These are phyloP conservation scores for Stenodema calcarata DNA, from an alignment of 2,888 invertebrate species.

Conservation along the genomic window DNA sequence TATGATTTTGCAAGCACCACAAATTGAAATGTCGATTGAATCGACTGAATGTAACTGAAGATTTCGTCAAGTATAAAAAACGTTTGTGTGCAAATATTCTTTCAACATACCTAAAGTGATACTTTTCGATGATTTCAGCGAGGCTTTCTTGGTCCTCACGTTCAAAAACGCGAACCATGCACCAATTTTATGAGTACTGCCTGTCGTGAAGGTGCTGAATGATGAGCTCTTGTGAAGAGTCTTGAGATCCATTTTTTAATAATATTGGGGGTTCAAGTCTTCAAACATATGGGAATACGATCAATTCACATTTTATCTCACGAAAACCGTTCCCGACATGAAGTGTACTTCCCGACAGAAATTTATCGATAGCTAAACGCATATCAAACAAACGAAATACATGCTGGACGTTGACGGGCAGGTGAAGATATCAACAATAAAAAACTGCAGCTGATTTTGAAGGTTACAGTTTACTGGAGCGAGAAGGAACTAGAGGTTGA, in stretches of 20 bases:
- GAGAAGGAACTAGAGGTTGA: background rate
- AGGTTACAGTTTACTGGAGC: background rate
- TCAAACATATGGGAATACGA: background rate
- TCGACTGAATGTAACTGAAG: too few species aligned
- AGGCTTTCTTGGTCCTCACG: constrained; percentile 60
- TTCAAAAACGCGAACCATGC: constrained; percentile 62
- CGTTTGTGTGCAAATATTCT: background rate
- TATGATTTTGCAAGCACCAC: too few species aligned
- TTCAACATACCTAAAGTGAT: constrained; percentile 60
- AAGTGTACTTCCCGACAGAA: background rate
- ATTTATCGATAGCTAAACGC: background rate
- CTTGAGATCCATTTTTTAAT: constrained; percentile 60
- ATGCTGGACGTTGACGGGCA: constrained; percentile 40
- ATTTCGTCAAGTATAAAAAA: too few species aligned
- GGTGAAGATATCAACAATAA: constrained; percentile 44
- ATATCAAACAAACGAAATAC: constrained; percentile 37
- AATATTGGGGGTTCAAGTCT: background rate
- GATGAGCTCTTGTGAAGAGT: constrained; percentile 62
- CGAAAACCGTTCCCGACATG: background rate
- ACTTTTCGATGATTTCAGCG: constrained; percentile 60
- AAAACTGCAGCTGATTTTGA: constrained; percentile 31
- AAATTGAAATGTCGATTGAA: too few species aligned
- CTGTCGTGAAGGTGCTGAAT: constrained; percentile 61
- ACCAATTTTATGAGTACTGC: constrained; percentile 62
- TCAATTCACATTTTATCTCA: constrained; percentile 22